Percentiles rank a stretch among this genome's conserved stretches.
phyloP scores from a whole-genome alignment of 2,113 vertebrate species.

The Platichthys flesus region DNA sequence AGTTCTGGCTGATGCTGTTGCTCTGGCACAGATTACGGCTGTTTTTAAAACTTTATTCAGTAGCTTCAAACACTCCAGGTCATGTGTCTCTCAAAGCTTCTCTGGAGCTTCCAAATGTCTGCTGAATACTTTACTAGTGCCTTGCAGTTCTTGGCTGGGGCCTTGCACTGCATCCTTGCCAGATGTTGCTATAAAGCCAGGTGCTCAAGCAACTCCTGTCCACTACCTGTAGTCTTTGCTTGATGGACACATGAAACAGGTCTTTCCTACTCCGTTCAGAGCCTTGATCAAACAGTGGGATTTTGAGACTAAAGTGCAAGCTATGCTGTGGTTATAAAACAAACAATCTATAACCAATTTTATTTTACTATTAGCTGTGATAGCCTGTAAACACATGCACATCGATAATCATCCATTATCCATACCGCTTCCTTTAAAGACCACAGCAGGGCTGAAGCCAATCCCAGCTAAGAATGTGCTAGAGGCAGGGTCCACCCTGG shows the following conservation, averaged over 20 bases:
- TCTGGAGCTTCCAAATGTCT: constrained; percentile 16
- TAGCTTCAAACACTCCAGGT: constrained; percentile 26
- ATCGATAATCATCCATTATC: too few relatives aligned
- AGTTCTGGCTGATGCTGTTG: constrained; percentile 20
- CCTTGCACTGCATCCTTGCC: not conserved
- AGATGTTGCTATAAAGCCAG: not conserved
- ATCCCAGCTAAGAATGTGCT: too few relatives aligned
- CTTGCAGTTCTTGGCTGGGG: constrained; percentile 14
- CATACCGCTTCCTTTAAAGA: too few relatives aligned
- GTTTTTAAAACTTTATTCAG: constrained; percentile 22
- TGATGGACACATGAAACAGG: not conserved
- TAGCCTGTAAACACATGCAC: not conserved
- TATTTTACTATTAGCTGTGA: not conserved
- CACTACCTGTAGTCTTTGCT: not conserved
- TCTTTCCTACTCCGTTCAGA: not conserved
- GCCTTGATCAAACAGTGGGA: not conserved
- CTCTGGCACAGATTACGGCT: constrained; percentile 30
- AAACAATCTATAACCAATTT: not conserved
- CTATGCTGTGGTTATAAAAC: not conserved
- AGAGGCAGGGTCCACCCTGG: too few relatives aligned
- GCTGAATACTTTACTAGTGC: constrained; percentile 12
- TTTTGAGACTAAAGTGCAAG: not conserved
- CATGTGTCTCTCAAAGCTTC: constrained; percentile 15
- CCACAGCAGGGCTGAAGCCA: too few relatives aligned
- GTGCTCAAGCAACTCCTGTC: not conserved